Conservation (phyloP, 2,888 invertebrate species). For the Sympetrum striolatum region DNA sequence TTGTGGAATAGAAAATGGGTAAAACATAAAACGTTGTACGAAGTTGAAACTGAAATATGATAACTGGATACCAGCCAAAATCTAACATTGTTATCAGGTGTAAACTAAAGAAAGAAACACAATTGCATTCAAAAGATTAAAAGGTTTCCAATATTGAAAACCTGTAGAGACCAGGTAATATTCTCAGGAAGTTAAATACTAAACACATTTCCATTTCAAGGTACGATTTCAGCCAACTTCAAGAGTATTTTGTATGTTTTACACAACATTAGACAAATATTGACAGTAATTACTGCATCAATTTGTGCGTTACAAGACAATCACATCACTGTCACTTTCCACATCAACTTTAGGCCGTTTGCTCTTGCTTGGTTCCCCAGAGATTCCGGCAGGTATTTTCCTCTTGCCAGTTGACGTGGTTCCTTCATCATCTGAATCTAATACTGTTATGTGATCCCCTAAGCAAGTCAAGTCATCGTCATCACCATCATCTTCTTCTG, state of each 20-base stretch:
- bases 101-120: neutral
- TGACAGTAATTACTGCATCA: neutral
- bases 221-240: neutral
- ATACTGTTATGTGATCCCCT: constrained; percentile 6
- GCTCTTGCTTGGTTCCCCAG: neutral
- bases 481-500: neutral
- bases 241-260: neutral
- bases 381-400: neutral
- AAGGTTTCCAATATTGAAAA: neutral
- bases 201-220: neutral
- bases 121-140: neutral
- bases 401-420: neutral
- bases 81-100: neutral
- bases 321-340: neutral
- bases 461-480: constrained; percentile 22
- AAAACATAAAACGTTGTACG: neutral
- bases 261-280: neutral
- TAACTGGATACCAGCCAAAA: constrained; percentile 38
- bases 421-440: constrained; percentile 9
- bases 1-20: neutral
- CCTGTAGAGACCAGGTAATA: neutral
- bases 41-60: neutral
- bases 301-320: neutral
- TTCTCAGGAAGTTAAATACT: neutral
- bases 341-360: neutral